A percentile compares a stretch with the other conserved stretches of the same genome.
These are phyloP conservation scores for Idaea straminata DNA, from an alignment of 2,888 invertebrate genomes.

Conservation along the genomic window DNA sequence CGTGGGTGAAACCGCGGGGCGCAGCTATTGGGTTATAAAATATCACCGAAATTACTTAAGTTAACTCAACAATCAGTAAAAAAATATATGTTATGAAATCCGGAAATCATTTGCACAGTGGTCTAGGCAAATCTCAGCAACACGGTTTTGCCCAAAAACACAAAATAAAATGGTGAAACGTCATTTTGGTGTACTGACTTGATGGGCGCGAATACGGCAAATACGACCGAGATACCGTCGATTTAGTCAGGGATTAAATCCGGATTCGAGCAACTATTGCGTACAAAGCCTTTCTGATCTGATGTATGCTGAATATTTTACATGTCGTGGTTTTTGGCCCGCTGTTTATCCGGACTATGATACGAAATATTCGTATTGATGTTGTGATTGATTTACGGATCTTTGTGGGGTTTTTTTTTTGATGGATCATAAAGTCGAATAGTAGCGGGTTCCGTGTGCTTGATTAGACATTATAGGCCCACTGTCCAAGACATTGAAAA, in stretches of 20 bases:
- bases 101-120: too few relatives aligned
- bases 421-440: not conserved
- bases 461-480: too few relatives aligned
- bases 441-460: too few relatives aligned
- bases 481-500: too few relatives aligned
- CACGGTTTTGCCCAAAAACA: not conserved
- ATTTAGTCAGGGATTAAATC: slow-evolving; percentile 34
- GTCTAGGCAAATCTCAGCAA: too few relatives aligned
- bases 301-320: slow-evolving; percentile 36
- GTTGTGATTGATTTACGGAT: not conserved
- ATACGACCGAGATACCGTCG: slow-evolving; percentile 32
- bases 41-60: too few relatives aligned
- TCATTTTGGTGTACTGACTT: not conserved
- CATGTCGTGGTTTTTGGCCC: slow-evolving; percentile 12
- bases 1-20: too few relatives aligned
- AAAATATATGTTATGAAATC: too few relatives aligned
- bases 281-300: slow-evolving; percentile 35
- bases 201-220: not conserved
- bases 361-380: not conserved
- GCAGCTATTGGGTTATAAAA: too few relatives aligned
- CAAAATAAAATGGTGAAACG: not conserved
- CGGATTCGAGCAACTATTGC: slow-evolving; percentile 35
- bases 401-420: not conserved
- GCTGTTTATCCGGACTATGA: not conserved
- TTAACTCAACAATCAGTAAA: too few relatives aligned